Evolutionary conservation across 2,113 vertebrate genomes (phyloP).

Genomic region (Neodontobutis hainanensis): DNA sequence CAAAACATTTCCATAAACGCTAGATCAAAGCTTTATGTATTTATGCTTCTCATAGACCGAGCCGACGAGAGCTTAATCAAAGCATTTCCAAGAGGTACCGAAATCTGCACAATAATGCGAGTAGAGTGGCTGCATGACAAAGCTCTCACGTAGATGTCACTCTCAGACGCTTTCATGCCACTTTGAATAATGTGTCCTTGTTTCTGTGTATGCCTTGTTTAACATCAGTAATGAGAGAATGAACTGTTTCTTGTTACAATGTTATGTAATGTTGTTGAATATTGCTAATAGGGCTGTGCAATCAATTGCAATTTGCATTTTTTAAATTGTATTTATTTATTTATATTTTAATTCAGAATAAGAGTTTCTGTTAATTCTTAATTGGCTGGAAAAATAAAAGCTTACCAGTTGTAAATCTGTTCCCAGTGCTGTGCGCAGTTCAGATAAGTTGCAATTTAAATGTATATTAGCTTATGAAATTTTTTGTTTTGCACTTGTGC

Average conservation of each 20-base stretch:
- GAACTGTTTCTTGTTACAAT: background rate
- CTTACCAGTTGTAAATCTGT: too few relatives aligned
- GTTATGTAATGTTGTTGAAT: too few relatives aligned
- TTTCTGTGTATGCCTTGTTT: slow-evolving; percentile 5
- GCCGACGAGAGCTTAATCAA: slow-evolving; percentile 72
- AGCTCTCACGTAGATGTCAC: slow-evolving; percentile 19
- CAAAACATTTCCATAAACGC: slow-evolving; percentile 52
- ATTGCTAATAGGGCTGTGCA: background rate
- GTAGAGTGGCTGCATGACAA: slow-evolving; percentile 50
- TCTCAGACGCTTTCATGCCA: slow-evolving; percentile 32
- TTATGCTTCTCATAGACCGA: slow-evolving; percentile 32
- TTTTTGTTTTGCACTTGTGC: too few relatives aligned
- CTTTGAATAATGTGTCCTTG: slow-evolving; percentile 31
- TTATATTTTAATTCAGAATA: too few relatives aligned
- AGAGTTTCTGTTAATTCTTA: too few relatives aligned
- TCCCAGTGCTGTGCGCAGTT: too few relatives aligned
- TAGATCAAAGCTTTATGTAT: slow-evolving; percentile 67
- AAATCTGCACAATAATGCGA: slow-evolving; percentile 79
- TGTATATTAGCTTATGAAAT: too few relatives aligned
- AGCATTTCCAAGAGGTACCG: slow-evolving; percentile 51
- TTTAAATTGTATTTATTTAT: too few relatives aligned
- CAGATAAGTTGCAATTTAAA: too few relatives aligned
- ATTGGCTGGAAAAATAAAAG: too few relatives aligned
- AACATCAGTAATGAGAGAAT: slow-evolving; percentile 34
- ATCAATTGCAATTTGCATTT: background rate